Conservation (phyloP, 2,888 invertebrate genomes). For the Boloria selene region DNA sequence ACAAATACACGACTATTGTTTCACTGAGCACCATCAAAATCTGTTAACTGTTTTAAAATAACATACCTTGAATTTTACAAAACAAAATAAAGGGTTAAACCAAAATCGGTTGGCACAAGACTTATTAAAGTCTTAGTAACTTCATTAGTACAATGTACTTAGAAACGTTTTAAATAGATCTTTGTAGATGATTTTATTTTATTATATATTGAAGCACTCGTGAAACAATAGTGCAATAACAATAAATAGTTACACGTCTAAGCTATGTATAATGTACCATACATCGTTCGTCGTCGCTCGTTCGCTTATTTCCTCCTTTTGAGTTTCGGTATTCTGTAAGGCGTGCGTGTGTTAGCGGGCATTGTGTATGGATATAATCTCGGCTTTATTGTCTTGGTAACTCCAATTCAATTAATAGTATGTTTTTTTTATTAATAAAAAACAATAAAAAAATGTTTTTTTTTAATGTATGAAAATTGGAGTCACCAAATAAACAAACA, state of each 20-base stretch:
- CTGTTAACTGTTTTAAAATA: background rate
- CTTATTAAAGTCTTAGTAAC: background rate
- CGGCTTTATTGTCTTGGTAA: background rate
- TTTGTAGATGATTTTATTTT: too few species aligned
- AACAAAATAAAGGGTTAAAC: background rate
- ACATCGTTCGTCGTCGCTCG: slow-evolving; percentile 71
- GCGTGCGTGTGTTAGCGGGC: slow-evolving; percentile 68
- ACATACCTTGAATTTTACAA: background rate
- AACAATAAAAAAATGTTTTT: too few species aligned
- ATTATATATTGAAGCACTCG: slow-evolving; percentile 4
- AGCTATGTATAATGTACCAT: slow-evolving; percentile 50
- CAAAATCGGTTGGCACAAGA: background rate
- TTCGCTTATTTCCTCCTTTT: slow-evolving; percentile 75
- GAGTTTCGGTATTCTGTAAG: slow-evolving; percentile 79
- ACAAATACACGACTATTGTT: slow-evolving; percentile 37
- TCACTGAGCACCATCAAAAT: slow-evolving; percentile 33
- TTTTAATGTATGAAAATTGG: too few species aligned
- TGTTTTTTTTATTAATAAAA: background rate
- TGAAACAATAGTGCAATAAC: slow-evolving; percentile 41
- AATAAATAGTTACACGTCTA: slow-evolving; percentile 44
- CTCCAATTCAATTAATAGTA: background rate
- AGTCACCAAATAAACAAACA: background rate
- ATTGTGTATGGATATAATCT: slow-evolving; percentile 32
- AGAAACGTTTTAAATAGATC: too few species aligned
- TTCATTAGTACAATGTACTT: too few species aligned